phyloP scores from a whole-genome alignment of 2,888 invertebrate species.

The Micropterix aruncella region DNA sequence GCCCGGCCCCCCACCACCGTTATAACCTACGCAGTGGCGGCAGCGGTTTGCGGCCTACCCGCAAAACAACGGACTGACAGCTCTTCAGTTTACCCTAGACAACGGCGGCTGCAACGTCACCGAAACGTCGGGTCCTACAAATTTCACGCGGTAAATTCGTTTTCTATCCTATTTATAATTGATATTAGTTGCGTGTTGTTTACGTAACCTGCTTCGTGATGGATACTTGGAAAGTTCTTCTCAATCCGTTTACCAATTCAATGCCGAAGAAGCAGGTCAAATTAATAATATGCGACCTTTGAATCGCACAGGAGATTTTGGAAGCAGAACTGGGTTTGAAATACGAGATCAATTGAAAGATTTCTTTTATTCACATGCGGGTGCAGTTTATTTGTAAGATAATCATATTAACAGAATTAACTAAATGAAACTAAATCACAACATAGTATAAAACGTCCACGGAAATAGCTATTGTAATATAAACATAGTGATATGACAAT shows the following conservation, averaged over 20 bases:
- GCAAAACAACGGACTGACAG: no score
- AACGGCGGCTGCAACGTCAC: no score
- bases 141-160: no score
- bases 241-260: not conserved
- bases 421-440: not conserved
- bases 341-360: not conserved
- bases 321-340: not conserved
- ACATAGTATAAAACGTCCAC: not conserved
- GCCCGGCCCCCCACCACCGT: no score
- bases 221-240: not conserved
- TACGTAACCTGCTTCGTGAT: not conserved
- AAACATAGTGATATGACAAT: no score
- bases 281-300: not conserved
- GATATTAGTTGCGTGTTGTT: constrained; percentile 1
- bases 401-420: no score
- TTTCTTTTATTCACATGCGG: not conserved
- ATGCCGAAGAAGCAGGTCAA: not conserved
- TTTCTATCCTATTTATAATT: no score
- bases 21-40: no score
- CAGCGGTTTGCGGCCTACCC: no score
- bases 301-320: not conserved
- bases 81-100: no score
- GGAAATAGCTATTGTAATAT: not conserved
- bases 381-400: not conserved
- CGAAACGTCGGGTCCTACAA: no score